Percentiles rank a stretch among this genome's conserved stretches.
Conservation (phyloP, 1,140 invertebrate genomes). For the Lordiphosa stackelbergi region DNA sequence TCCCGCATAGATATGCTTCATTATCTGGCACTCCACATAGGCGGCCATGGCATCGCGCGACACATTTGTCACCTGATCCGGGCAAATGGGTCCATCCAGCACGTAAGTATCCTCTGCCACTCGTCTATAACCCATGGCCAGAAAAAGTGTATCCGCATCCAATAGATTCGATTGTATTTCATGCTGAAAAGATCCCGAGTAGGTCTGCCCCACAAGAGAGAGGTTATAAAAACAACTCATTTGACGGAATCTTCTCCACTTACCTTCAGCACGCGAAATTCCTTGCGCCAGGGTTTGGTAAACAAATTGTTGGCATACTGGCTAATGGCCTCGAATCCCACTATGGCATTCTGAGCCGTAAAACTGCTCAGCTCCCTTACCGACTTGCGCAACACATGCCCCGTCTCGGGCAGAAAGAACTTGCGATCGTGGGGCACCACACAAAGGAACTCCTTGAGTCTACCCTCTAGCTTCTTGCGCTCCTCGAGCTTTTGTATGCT, state of each 20-base stretch:
- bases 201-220: constrained; percentile 81
- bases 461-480: constrained; percentile 85
- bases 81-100: constrained; percentile 86
- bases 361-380: constrained; percentile 84
- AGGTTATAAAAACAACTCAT: not conserved
- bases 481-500: constrained; percentile 85
- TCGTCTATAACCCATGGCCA: constrained; percentile 87
- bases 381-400: constrained; percentile 85
- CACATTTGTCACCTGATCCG: constrained; percentile 86
- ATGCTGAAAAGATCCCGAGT: constrained; percentile 91
- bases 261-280: constrained; percentile 88
- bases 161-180: constrained; percentile 88
- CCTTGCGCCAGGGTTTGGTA: constrained; percentile 91
- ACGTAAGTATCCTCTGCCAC: constrained; percentile 78
- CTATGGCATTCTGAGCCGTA: constrained; percentile 87
- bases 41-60: constrained; percentile 91
- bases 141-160: constrained; percentile 86
- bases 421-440: constrained; percentile 88
- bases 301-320: constrained; percentile 91
- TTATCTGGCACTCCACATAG: constrained; percentile 90
- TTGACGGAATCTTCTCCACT: constrained; percentile 10
- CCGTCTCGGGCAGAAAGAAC: constrained; percentile 86
- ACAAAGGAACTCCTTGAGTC: constrained; percentile 86
- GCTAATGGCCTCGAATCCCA: constrained; percentile 89
- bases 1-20: constrained; percentile 79